phyloP scores from a whole-genome alignment of 2,113 vertebrate species.

The Seriola aureovittata region DNA sequence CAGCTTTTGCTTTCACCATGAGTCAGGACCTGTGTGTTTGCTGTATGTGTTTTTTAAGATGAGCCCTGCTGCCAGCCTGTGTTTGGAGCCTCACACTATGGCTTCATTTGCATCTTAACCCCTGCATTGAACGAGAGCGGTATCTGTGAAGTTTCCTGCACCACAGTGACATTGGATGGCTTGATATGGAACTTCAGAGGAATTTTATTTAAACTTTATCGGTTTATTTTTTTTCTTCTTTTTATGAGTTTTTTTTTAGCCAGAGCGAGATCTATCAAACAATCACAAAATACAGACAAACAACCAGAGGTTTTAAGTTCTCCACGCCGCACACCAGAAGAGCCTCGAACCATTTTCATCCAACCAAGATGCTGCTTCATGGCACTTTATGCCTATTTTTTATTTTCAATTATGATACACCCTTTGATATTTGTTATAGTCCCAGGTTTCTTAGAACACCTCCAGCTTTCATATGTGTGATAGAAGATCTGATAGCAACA shows the following conservation, averaged over 20 bases:
- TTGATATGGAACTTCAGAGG: conserved; percentile 34
- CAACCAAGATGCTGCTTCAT: conserved; percentile 7
- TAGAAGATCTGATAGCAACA: conserved; percentile 32
- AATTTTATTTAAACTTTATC: conserved; percentile 48
- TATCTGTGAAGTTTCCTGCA: conserved; percentile 25
- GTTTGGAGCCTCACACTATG: conserved; percentile 3
- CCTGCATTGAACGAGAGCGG: conserved; percentile 13
- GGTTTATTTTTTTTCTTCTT: conserved; percentile 20
- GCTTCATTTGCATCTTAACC: conserved; percentile 55
- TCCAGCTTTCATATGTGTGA: conserved; percentile 39
- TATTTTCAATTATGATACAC: background rate
- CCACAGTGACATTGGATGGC: conserved; percentile 6
- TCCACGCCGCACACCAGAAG: background rate
- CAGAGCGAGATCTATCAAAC: conserved; percentile 3
- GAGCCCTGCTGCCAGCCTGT: background rate
- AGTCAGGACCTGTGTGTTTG: conserved; percentile 18
- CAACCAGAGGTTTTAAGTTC: conserved; percentile 18
- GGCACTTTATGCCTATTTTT: conserved; percentile 38
- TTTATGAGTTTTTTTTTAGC: conserved; percentile 2
- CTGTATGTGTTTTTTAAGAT: conserved; percentile 29
- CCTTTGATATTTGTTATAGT: conserved; percentile 37
- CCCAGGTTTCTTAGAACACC: conserved; percentile 25
- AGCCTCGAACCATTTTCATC: conserved; percentile 45
- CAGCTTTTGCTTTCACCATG: conserved; percentile 8
- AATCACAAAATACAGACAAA: conserved; percentile 29